Conservation (phyloP, 2,888 invertebrate genomes). For the Amorpha juglandis region DNA sequence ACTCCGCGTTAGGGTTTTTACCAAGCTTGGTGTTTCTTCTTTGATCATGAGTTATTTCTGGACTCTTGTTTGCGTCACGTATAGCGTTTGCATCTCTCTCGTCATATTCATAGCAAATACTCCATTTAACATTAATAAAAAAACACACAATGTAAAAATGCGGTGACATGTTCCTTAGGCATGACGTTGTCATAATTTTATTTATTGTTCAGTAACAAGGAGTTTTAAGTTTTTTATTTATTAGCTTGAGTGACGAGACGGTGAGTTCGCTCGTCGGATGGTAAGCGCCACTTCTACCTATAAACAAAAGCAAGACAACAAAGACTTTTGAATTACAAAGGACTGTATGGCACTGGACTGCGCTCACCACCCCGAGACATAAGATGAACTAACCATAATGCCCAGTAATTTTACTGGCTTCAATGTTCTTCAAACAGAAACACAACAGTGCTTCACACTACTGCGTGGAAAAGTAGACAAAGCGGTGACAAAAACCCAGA, state of each 20-base stretch:
- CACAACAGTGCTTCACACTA: too few species aligned
- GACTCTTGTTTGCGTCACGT: conserved; percentile 15
- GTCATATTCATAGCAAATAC: conserved; percentile 47
- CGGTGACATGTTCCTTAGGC: conserved; percentile 46
- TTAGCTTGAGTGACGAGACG: neutral
- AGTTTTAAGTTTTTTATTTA: neutral
- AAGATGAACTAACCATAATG: too few species aligned
- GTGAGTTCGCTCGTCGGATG: too few species aligned
- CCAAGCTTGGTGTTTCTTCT: neutral
- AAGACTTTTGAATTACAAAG: too few species aligned
- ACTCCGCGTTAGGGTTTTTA: neutral
- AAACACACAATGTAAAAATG: conserved; percentile 40
- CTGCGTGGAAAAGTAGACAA: too few species aligned
- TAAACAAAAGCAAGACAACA: too few species aligned
- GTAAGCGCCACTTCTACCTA: too few species aligned
- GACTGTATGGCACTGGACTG: too few species aligned
- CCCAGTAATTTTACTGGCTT: too few species aligned
- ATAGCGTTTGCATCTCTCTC: conserved; percentile 28
- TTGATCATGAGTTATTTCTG: neutral
- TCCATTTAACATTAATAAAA: conserved; percentile 45
- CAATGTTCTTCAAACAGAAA: too few species aligned
- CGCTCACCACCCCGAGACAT: too few species aligned
- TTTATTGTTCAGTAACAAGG: neutral
- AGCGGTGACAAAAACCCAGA: too few species aligned
- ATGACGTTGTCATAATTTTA: conserved; percentile 28